These are phyloP conservation scores for Tarsius wallacei DNA, from an alignment of 2,797 vertebrate species.

Conservation along the genomic window DNA sequence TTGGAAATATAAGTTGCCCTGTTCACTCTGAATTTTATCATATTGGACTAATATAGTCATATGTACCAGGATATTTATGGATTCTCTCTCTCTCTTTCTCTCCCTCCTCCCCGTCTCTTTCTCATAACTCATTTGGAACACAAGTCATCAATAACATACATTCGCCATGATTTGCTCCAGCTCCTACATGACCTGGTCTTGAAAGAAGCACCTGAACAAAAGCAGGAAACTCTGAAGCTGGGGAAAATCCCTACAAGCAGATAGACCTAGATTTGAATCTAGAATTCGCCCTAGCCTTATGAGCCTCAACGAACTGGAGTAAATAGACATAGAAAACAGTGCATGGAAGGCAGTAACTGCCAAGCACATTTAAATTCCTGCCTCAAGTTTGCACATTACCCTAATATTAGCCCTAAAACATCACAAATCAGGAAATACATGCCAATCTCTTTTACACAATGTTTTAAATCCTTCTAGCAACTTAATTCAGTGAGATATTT, in stretches of 20 bases:
- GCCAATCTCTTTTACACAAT: background rate
- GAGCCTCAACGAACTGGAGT: background rate
- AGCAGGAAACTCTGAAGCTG: background rate
- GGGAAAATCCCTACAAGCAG: background rate
- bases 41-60: background rate
- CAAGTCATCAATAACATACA: accelerated
- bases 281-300: background rate
- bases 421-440: background rate
- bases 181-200: background rate
- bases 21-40: background rate
- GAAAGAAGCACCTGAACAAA: background rate
- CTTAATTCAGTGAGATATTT: background rate
- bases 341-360: no score
- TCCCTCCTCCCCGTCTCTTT: background rate
- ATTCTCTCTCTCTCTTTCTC: background rate
- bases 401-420: background rate
- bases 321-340: background rate
- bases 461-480: background rate
- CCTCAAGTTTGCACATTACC: background rate
- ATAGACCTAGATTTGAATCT: background rate
- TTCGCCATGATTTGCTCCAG: background rate
- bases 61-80: background rate
- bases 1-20: background rate
- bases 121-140: background rate
- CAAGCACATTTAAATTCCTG: background rate